Evolutionary conservation across 2,113 vertebrate genomes (phyloP), one percentile per base, ranked within the genome.

Genomic region (Gnathonemus echidnorhynchus): DNA sequence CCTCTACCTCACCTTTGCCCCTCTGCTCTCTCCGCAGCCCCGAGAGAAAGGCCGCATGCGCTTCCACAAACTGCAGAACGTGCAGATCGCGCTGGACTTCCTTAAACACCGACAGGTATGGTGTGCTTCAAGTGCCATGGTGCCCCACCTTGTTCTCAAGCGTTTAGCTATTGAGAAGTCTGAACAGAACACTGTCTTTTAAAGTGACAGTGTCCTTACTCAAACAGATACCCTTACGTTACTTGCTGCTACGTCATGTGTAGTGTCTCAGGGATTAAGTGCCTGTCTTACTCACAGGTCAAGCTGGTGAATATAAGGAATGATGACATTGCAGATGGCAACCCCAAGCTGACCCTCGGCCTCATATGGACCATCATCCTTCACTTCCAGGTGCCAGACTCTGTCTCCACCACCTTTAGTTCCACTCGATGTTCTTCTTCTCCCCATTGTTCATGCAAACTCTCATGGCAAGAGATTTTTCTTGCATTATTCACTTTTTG

Each of bases 281-380:
- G 86, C 17, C 53, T 42, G 15, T 88, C 13, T 48, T 90, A 10
- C 89, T 42, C 27, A 4, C 93, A 99, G 98, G 98, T 99, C 92
- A 98, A 98, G 91, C 93, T 99, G 94, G 98, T 99, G 85, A 99
- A 99, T 93, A 99, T 99, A 93, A 96, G 98, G 58, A 99, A 98
- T 0, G 98, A 99, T 90, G 98, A 99, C 92, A 99, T 99, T 0
- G 97, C 98, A 0, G 98, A 99, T 0, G 98, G 98, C 90, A 99
- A 99, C 94, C 98, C 98, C 56, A 99, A 99, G 92, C 97, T 99
- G 92, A 99, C 98, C 0, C 96, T 99, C 1, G 98, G 98, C 27
- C 96, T 99, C 87, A 99, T 99, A 93, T 99, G 98, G 98, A 99
- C 98, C 91, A 98, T 99, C 95, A 99, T 99, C 94, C 96, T 98